Evolutionary conservation across 2,888 invertebrate genomes (phyloP).

Genomic region (Oxystoma pomonae): DNA sequence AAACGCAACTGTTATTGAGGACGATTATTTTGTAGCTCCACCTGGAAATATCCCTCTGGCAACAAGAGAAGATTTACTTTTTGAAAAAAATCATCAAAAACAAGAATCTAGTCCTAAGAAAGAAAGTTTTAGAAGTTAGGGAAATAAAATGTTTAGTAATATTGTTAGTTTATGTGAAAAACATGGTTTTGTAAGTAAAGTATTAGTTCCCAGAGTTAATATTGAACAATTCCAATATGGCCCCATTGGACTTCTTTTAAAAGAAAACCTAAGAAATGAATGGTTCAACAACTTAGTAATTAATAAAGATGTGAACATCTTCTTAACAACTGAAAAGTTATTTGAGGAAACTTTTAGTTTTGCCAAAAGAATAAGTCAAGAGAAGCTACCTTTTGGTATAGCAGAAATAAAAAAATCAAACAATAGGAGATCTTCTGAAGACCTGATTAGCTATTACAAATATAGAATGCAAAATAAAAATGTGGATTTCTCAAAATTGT

Average conservation of each 20-base stretch:
- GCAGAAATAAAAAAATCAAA: slow-evolving; percentile 39
- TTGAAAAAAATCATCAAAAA: slow-evolving; percentile 30
- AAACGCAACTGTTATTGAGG: slow-evolving; percentile 73
- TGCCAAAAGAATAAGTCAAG: slow-evolving; percentile 41
- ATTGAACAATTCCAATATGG: slow-evolving; percentile 39
- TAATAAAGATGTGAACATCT: slow-evolving; percentile 50
- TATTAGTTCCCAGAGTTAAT: slow-evolving; percentile 18
- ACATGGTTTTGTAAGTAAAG: slow-evolving; percentile 29
- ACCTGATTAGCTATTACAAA: slow-evolving; percentile 19
- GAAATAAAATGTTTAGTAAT: slow-evolving; percentile 17
- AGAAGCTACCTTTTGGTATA: slow-evolving; percentile 49
- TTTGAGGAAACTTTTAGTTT: slow-evolving; percentile 39
- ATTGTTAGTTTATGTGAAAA: slow-evolving; percentile 26
- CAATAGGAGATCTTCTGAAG: slow-evolving; percentile 15
- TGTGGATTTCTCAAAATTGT: slow-evolving; percentile 28
- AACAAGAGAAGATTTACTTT: slow-evolving; percentile 43
- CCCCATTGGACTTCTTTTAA: slow-evolving; percentile 51
- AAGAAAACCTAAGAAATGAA: slow-evolving; percentile 53
- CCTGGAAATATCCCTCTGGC: slow-evolving; percentile 78
- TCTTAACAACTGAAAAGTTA: slow-evolving; percentile 39
- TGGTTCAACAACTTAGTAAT: slow-evolving; percentile 52
- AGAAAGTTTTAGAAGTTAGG: background rate
- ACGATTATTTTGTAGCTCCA: slow-evolving; percentile 90
- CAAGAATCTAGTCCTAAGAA: background rate
- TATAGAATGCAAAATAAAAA: slow-evolving; percentile 17